Base-by-base conservation (phyloP, 1,140 invertebrate species). In the Meloidogyne chitwoodi region DNA sequence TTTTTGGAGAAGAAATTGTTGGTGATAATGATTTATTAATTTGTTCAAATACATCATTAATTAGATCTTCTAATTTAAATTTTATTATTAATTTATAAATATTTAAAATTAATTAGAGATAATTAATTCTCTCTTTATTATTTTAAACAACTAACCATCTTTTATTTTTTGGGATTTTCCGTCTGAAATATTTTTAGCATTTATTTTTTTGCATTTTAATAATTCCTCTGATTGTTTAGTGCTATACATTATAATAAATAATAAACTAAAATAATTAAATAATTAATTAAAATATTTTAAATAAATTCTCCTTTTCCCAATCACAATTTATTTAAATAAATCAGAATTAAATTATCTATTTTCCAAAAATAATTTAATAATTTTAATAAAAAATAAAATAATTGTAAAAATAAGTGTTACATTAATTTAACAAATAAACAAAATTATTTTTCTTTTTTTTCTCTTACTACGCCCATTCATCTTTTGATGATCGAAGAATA, bases 1-100 rank as follows among this genome's bases (percentile, higher is more conserved):
- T 61, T 34, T 61, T 27, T 34, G 48, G 29, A n/a, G 56, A 31
- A 31, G 12, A 63, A 31, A 44, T 14, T 10, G 27, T 41, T 31
- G 48, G 34, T 27, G 34, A 29, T 64, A 34, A 56, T 34, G 64
- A 68, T 31, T 38, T 26, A 22, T 48, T 38, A 67, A 56, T 22
- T 67, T 56, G 38, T 44, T 61, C 16, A 76, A 69, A 61, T n/a
- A 68, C 68, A 22, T 38, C 31, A 26, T 48, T 61, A 44, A 76
- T 76, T 44, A 68, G 24, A 72, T 68, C 65, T n/a, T n/a, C n/a
- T n/a, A n/a, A n/a, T n/a, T n/a, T n/a, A n/a, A n/a, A n/a, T n/a
- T n/a, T n/a, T 22, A 63, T 24, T 24, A 41, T 41, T 41, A 34
- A 16, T 41, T 16, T 10, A 11, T 2, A 41, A 12, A 41, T 41